Base-by-base conservation (phyloP, 2,888 invertebrate genomes). In the Apomyelois bistriatella region DNA sequence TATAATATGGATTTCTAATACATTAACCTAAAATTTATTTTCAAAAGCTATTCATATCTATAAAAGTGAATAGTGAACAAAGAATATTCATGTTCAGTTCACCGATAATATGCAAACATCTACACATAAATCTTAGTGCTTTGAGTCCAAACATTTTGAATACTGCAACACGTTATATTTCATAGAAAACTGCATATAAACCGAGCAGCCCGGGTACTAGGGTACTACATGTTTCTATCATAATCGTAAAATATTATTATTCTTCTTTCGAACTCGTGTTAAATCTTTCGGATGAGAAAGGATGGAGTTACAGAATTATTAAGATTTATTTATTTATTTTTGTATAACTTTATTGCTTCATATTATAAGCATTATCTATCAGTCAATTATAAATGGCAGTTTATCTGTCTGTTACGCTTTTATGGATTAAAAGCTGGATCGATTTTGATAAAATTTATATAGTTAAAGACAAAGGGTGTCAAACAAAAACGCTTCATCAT, bases 181-280 rank as follows among this genome's bases (percentile, higher is more conserved):
- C 37, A 51, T 51, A 51, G 40, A 48, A n/a, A 51, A 48, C 41
- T 46, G 32, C 46, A 46, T 53, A 37, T 37, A 37, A 48, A 48
- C 48, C 37, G 17, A 10, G 17, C 22, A 22, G 3, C 7, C 12
- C 7, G n/a, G 12, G 3, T 6, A 1, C 10, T 30, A 28, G 7
- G 30, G 22, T 40, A 30, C 12, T 22, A 37, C n/a, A 48, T 49
- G 15, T 30, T 49, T 28, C 12, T 38, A 49, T 48, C 48, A 48
- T 48, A 48, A 38, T 30, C 37, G n/a, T 49, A 49, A 49, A 49
- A 49, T 49, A 49, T 40, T 40, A 49, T 49, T 36, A 38, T 9
- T 12, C 28, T 48, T 49, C 28, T 49, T 49, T 49, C 38, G 10
- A 40, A 40, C 38, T 30, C 22, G 22, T 13, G 30, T 49, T 30